A percentile compares a stretch with the other conserved stretches of the same genome.
Conservation (phyloP, 2,113 vertebrate genomes). For the Callochromis pleurospilus region DNA sequence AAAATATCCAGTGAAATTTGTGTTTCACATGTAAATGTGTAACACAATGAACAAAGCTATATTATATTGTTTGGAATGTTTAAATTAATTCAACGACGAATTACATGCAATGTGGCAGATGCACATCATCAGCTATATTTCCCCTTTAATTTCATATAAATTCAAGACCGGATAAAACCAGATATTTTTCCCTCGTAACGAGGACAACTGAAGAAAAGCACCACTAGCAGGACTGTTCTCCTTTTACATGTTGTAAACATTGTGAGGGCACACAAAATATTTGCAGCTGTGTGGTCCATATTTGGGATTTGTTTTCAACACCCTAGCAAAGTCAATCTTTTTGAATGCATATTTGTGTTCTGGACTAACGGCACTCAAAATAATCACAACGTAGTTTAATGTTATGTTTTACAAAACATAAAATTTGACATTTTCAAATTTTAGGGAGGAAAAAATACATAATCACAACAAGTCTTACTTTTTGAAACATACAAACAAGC, state of each 20-base stretch:
- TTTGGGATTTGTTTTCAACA: not conserved
- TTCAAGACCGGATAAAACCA: not conserved
- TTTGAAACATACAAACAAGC: not conserved
- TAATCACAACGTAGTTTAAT: not conserved
- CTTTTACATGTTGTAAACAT: not conserved
- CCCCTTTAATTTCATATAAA: not conserved
- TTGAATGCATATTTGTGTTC: not conserved
- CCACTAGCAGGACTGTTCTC: not conserved
- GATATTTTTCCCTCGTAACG: not conserved
- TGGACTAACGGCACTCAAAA: not conserved
- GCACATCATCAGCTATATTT: not conserved
- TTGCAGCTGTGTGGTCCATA: not conserved
- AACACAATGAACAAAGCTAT: not conserved
- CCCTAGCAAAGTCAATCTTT: not conserved
- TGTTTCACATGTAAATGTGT: not conserved
- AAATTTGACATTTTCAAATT: not conserved
- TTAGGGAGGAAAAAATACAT: not conserved
- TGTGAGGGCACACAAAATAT: not conserved
- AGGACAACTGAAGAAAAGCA: not conserved
- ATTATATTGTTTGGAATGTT: not conserved
- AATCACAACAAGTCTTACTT: not conserved
- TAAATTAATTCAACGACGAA: accelerated
- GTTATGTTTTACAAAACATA: not conserved
- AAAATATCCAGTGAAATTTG: not conserved
- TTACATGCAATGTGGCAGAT: not conserved